Conservation (phyloP, 2,888 invertebrate genomes). For the Drosophila neotestacea region DNA sequence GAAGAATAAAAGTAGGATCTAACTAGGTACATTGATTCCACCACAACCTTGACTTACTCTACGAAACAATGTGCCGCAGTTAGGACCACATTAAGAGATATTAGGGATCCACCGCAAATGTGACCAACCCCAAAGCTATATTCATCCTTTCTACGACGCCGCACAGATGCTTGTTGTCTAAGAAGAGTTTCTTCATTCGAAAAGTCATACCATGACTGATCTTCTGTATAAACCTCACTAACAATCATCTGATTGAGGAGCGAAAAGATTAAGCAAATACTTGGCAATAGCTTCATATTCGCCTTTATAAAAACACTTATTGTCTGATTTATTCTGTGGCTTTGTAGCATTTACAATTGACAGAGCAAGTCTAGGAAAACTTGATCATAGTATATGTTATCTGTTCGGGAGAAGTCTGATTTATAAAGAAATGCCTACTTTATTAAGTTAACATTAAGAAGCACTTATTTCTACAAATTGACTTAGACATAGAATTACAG, state of each 20-base stretch:
- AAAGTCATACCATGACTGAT: not conserved
- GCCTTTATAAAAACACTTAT: not conserved
- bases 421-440: not conserved
- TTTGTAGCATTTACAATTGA: not conserved
- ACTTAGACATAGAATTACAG: conserved; percentile 40
- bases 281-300: not conserved
- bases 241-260: not conserved
- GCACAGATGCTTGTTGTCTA: conserved; percentile 19
- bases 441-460: not conserved
- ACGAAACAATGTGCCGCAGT: conserved; percentile 39
- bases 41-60: conserved; percentile 20
- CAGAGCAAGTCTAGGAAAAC: not conserved
- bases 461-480: conserved; percentile 7
- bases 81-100: conserved; percentile 4
- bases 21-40: not conserved
- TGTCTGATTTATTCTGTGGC: not conserved
- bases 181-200: not conserved
- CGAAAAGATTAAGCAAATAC: not conserved
- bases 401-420: too few relatives aligned
- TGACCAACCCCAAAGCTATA: conserved; percentile 5
- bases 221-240: not conserved
- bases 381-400: not conserved
- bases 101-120: conserved; percentile 27
- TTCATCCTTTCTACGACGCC: not conserved
- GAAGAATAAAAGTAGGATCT: too few relatives aligned